Evolutionary conservation across 2,113 vertebrate species (phyloP).

Genomic region (Corynorhinus townsendii): DNA sequence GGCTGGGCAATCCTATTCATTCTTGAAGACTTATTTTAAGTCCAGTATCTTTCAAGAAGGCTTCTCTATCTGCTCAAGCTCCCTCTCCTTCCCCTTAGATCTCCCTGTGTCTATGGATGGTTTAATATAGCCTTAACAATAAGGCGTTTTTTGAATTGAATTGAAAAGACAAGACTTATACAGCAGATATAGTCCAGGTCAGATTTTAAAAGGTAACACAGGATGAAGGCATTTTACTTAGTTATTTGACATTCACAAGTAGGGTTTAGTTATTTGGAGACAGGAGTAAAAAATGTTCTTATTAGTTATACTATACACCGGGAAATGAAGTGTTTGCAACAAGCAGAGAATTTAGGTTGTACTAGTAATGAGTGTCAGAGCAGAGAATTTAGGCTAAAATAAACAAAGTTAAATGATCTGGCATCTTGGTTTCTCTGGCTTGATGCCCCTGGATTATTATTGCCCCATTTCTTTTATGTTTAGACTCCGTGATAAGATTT

Average conservation of each 20-base stretch:
- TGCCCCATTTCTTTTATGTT: background rate
- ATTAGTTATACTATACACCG: background rate
- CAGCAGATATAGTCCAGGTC: background rate
- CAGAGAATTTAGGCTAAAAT: background rate
- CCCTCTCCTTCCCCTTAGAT: background rate
- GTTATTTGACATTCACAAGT: background rate
- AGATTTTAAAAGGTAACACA: background rate
- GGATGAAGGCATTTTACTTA: background rate
- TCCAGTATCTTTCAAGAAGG: background rate
- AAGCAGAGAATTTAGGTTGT: background rate
- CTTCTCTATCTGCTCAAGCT: background rate
- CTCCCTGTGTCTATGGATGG: background rate
- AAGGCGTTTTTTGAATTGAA: background rate
- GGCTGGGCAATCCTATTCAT: too few relatives aligned
- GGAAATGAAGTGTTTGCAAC: background rate
- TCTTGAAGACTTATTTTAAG: background rate
- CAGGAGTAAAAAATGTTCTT: background rate
- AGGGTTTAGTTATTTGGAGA: constrained; percentile 15
- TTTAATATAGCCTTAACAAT: background rate
- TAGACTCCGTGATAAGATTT: background rate
- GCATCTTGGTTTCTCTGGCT: background rate
- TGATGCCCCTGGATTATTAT: background rate
- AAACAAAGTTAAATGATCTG: background rate
- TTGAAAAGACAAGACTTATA: background rate
- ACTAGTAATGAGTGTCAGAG: background rate